Evolutionary conservation across 2,888 invertebrate species (phyloP), one percentile per base, ranked within the genome.

Genomic region (Pristionchus maxplancki): DNA sequence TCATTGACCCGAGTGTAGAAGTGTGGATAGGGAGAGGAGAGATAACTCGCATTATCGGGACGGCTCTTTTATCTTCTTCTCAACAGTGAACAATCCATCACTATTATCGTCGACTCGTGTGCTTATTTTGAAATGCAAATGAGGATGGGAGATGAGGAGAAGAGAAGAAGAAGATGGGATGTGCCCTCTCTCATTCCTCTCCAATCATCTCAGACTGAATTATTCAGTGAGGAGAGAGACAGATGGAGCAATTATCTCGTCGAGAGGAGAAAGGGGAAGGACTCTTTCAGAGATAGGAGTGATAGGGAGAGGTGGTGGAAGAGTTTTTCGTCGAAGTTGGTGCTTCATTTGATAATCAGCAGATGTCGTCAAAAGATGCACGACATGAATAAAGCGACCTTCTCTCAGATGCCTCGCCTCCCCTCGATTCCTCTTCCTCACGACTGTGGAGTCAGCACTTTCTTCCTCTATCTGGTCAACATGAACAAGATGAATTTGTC

Each of bases 391-490:
- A 9, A 50, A 34, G 28, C n/a, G 1, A 40, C 24, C 20, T 24
- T 17, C 24, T 84, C n/a, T n/a, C 2, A 11, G 85, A 85, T 85
- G 85, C 85, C 85, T 20, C 62, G 85, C 44, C 64, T 85, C 15
- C 85, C 85, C 5, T 20, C 28, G 0, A 9, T 85, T 62, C 85
- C 85, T 9, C 40, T 85, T 5, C 85, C 40, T 28, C 24, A n/a
- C 64, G 62, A 20, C 20, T 58, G 64, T 48, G 40, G 44, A 40
- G 62, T 85, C 20, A 44, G 62, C 62, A 64, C 85, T 6, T 48
- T 85, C 62, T 85, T 85, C 64, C 85, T 85, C 44, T 85, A 85
- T 44, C 85, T 85, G 20, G 85, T 85, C 44, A 85, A 85, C 17
- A 48, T 48, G 44, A 40, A 48, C 40, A 48, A 48, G 20, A 40